Conservation (phyloP, 2,113 vertebrate species). For the Passer montanus region DNA sequence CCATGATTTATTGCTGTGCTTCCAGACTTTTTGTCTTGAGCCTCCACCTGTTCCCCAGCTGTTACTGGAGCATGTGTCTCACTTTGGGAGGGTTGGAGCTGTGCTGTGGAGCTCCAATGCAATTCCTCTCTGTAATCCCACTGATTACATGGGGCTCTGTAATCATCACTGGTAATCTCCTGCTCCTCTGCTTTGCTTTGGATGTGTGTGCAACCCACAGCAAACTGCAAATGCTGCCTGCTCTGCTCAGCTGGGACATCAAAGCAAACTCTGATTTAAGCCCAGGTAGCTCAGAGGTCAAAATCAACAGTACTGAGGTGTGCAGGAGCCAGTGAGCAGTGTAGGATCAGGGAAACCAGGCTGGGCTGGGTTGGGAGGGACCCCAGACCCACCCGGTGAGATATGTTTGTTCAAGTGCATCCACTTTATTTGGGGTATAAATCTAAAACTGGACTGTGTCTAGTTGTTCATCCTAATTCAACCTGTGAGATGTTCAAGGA, state of each 20-base stretch:
- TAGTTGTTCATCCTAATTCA: neutral
- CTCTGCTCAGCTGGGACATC: neutral
- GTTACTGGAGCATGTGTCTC: neutral
- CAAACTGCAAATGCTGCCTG: neutral
- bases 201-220: neutral
- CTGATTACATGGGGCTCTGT: neutral
- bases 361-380: neutral
- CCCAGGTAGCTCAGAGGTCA: neutral
- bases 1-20: conserved; percentile 39
- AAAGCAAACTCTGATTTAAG: neutral
- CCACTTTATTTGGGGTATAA: neutral
- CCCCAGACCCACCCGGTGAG: neutral
- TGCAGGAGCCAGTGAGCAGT: neutral
- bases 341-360: neutral
- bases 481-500: rapidly evolving
- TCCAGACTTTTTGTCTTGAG: neutral
- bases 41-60: conserved; percentile 34
- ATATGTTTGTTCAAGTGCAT: rapidly evolving
- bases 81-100: neutral
- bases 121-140: neutral
- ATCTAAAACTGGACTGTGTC: neutral
- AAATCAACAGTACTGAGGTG: neutral
- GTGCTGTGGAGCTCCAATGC: neutral
- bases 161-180: neutral
- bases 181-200: neutral